Evolutionary conservation across 2,797 vertebrate genomes (phyloP), one percentile per base, ranked within the genome.

Genomic region (Phalanger gymnotis): DNA sequence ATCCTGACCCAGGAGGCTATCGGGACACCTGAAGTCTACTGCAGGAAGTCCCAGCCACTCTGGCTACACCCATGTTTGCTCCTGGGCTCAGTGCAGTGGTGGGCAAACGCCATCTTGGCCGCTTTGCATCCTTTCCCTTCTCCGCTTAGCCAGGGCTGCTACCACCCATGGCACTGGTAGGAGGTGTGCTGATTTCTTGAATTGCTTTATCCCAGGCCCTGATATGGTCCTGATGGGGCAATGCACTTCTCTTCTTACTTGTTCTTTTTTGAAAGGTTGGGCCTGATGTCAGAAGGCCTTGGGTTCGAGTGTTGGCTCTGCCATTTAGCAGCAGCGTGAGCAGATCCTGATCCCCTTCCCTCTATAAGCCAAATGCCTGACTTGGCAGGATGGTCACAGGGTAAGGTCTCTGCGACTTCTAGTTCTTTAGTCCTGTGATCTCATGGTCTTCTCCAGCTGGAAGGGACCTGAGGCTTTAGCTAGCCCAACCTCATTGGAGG

Each of bases 1-100:
- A 14, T 91, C 54, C 1, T 2, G 28, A 12, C 34, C 53, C 90
- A 19, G n/a, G 19, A 28, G 92, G 53, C 27, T 11, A 34, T 0
- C 0, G 2, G 6, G 0, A 0, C 25, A 3, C 1, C 3, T 0
- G 28, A 51, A 0, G 0, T 58, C 31, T 73, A 53, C 51, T 0
- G 14, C 30, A 53, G 3, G 40, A 14, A 16, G 13, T 81, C 0
- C 58, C 13, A 34, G 52, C 91, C 91, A 87, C 0, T 89, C 55
- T 73, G 6, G 87, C 81, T 47, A 28, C 51, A 30, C 90, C 92
- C 31, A 58, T 53, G 81, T 92, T n/a, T 55, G 91, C 53, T 53
- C 9, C 91, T 58, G 57, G 66, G 95, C 0, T 40, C n/a, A 3
- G 66, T 5, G 34, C n/a, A 40, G 1, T 27, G 56, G 58, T 30